Evolutionary conservation across 2,888 invertebrate genomes (phyloP).

Genomic region (Heliconius charithonia): DNA sequence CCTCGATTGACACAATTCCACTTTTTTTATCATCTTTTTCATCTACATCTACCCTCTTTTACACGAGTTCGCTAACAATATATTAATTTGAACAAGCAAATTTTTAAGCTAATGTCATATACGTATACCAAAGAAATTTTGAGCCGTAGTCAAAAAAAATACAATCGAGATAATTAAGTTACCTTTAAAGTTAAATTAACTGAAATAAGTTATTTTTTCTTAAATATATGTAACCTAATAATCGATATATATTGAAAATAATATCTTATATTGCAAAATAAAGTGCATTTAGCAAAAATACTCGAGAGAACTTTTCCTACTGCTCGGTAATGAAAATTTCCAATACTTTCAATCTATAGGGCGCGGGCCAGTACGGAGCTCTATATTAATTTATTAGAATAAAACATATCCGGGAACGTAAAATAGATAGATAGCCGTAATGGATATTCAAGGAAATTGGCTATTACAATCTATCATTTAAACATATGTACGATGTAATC

Average conservation of each 20-base stretch:
- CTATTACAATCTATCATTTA: constrained; percentile 26
- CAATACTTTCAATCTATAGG: constrained; percentile 48
- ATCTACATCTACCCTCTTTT: too few species aligned
- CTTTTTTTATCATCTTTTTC: too few species aligned
- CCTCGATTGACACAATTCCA: too few species aligned
- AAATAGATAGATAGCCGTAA: constrained; percentile 15
- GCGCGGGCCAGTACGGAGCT: constrained; percentile 45
- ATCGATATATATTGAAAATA: not conserved
- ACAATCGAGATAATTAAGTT: too few species aligned
- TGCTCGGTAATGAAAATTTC: constrained; percentile 43
- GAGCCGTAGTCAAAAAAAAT: too few species aligned
- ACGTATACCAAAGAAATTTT: too few species aligned
- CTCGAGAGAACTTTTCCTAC: constrained; percentile 27
- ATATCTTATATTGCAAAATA: not conserved
- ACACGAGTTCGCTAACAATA: too few species aligned
- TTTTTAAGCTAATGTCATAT: too few species aligned
- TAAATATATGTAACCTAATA: too few species aligned
- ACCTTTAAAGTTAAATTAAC: too few species aligned
- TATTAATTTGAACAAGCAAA: not conserved
- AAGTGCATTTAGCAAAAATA: not conserved
- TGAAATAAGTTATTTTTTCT: too few species aligned
- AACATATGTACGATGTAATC: not conserved
- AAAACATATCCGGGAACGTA: constrained; percentile 24
- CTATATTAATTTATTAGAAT: constrained; percentile 52
- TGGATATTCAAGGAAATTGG: constrained; percentile 27